Base-by-base conservation (phyloP, 1,140 invertebrate species). In the Delia radicum region DNA sequence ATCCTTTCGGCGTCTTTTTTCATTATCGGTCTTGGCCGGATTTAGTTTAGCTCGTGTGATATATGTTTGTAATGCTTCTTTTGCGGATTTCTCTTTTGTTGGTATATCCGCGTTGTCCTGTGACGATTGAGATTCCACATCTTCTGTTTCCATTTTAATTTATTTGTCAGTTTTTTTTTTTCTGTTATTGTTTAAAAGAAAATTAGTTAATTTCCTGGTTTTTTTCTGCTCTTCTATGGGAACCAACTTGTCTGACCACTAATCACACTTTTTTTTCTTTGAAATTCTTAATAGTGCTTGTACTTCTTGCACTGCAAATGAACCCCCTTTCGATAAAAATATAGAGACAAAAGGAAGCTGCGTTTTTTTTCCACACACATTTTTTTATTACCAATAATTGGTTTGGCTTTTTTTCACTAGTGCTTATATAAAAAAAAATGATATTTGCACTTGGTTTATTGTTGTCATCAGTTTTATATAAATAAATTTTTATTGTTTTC, bases 1-100 rank as follows among this genome's bases (percentile, higher is more conserved):
- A 82, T 85, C 83, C 80, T 85, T 85, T 55, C 82, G 81, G 46
- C 81, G 76, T 31, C 83, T 79, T 74, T 85, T 85, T 76, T 85
- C 83, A 37, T 85, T 85, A 62, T 85, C 83, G 74, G 81, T 85
- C 46, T 85, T 85, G 5, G 79, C 81, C 28, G 83, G 83, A 81
- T 83, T 82, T 75, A 85, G 72, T 78, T 85, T 85, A 27, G 82
- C 82, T 48, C 83, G 75, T 71, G 83, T 85, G 79, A 85, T 82
- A 77, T 85, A 85, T 72, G 83, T 77, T 74, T 84, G 82, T 33
- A 79, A 77, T 71, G 79, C 77, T 72, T 82, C 79, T 61, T 77
- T 71, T 72, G 77, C 65, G 6, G 65, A 69, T 24, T 69, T 33
- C 24, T 69, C 65, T 69, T 69, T 69, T 33, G 65, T 21, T n/a